phyloP scores from a whole-genome alignment of 2,797 vertebrate genomes.

The Microctenopoma steveboyesi region DNA sequence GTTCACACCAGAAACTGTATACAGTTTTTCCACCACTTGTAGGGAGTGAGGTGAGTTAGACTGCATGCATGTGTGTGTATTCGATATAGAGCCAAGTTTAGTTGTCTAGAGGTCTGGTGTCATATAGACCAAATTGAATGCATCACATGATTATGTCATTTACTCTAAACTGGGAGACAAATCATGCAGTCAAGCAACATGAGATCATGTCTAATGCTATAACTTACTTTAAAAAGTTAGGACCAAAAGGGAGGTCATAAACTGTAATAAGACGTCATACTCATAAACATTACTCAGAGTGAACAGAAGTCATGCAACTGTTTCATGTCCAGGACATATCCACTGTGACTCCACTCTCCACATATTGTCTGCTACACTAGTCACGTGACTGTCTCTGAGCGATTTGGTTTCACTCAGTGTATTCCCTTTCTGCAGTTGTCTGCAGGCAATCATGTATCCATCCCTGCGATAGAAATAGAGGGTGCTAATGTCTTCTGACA shows the following conservation, averaged over 20 bases:
- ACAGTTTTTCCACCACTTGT: conserved; percentile 33
- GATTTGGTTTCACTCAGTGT: conserved; percentile 71
- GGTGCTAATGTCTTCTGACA: conserved; percentile 33
- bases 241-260: conserved; percentile 13
- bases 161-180: conserved; percentile 46
- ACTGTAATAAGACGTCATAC: conserved; percentile 38
- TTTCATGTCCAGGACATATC: conserved; percentile 15
- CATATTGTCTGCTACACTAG: conserved; percentile 43
- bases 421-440: conserved; percentile 67
- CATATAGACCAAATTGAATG: conserved; percentile 49
- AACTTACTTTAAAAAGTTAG: conserved; percentile 55
- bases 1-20: conserved; percentile 17
- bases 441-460: conserved; percentile 39
- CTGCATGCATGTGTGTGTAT: conserved; percentile 17
- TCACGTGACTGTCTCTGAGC: conserved; percentile 45
- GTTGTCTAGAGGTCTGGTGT: conserved; percentile 17
- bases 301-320: conserved; percentile 27
- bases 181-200: conserved; percentile 46
- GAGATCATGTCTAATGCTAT: conserved; percentile 57
- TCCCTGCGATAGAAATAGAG: conserved; percentile 37
- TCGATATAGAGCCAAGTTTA: conserved; percentile 3
- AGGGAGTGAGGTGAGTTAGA: conserved; percentile 3
- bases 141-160: conserved; percentile 57
- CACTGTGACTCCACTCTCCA: conserved; percentile 24
- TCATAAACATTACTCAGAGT: conserved; percentile 36